These are phyloP conservation scores for Phrynosoma platyrhinos DNA, from an alignment of 2,113 vertebrate genomes.

Conservation along the genomic window DNA sequence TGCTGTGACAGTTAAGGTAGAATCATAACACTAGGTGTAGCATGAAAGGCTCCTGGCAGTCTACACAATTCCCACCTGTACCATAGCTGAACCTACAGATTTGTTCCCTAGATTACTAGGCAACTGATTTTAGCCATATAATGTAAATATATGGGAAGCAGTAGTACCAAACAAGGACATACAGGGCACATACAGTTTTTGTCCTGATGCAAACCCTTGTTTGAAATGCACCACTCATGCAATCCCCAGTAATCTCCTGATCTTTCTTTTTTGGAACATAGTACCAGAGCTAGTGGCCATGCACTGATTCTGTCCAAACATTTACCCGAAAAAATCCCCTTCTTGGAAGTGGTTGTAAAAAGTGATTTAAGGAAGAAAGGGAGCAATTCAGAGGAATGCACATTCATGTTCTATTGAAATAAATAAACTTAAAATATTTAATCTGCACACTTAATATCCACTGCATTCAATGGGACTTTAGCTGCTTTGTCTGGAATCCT, in stretches of 20 bases:
- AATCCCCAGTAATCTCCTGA: background rate
- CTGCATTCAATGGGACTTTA: background rate
- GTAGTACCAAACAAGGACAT: slow-evolving; percentile 11
- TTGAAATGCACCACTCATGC: background rate
- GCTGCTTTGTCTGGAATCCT: background rate
- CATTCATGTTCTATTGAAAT: background rate
- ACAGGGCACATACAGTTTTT: background rate
- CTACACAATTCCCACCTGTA: too few species aligned
- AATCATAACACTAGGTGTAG: too few species aligned
- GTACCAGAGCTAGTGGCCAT: background rate
- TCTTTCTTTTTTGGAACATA: background rate
- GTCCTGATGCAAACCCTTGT: background rate
- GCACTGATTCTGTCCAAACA: background rate
- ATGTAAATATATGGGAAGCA: background rate
- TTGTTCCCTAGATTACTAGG: background rate
- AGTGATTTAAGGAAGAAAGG: slow-evolving; percentile 4
- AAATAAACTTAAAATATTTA: background rate
- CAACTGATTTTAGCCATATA: background rate
- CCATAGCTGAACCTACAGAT: background rate
- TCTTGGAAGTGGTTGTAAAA: background rate
- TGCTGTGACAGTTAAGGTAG: too few species aligned
- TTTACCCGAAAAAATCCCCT: background rate
- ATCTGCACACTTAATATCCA: background rate
- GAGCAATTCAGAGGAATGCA: background rate
- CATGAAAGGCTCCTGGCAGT: too few species aligned